phyloP scores from a whole-genome alignment of 92 coral and sea anemone genomes.

The Galaxea fascicularis region DNA sequence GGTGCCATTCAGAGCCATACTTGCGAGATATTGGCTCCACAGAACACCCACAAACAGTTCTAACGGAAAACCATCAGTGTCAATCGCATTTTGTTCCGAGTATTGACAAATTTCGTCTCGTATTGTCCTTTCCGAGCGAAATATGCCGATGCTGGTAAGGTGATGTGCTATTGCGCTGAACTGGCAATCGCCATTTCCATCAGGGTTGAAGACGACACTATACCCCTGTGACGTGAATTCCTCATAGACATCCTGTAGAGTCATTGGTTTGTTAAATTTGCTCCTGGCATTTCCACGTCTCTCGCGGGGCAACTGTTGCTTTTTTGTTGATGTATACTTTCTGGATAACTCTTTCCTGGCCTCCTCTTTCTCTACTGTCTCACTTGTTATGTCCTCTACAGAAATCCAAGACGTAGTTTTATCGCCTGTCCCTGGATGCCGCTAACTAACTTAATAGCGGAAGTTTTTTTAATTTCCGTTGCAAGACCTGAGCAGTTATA shows the following conservation, averaged over 20 bases:
- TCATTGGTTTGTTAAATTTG: not conserved
- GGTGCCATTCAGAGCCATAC: constrained; percentile 36
- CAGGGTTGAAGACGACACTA: constrained; percentile 39
- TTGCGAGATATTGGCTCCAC: constrained; percentile 28
- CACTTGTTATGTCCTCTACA: too few species aligned
- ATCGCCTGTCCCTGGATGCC: constrained; percentile 19
- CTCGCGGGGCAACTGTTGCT: constrained; percentile 7
- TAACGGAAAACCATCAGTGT: constrained; percentile 8
- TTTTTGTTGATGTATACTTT: too few species aligned
- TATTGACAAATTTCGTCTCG: constrained; percentile 26
- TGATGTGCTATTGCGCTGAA: too few species aligned
- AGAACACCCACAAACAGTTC: constrained; percentile 33
- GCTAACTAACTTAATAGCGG: constrained; percentile 31
- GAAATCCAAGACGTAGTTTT: constrained; percentile 19
- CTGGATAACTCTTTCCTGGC: too few species aligned
- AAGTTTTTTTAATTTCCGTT: too few species aligned
- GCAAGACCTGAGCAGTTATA: too few species aligned
- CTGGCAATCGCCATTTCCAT: too few species aligned
- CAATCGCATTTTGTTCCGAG: not conserved
- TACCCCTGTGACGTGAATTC: constrained; percentile 56
- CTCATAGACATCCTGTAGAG: not conserved
- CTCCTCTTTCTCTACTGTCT: too few species aligned
- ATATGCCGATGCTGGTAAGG: too few species aligned
- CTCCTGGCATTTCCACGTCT: not conserved
- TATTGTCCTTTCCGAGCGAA: constrained; percentile 52